These are phyloP conservation scores for Tiaroga cobitis DNA, from an alignment of 2,797 vertebrate species.

Conservation along the genomic window DNA sequence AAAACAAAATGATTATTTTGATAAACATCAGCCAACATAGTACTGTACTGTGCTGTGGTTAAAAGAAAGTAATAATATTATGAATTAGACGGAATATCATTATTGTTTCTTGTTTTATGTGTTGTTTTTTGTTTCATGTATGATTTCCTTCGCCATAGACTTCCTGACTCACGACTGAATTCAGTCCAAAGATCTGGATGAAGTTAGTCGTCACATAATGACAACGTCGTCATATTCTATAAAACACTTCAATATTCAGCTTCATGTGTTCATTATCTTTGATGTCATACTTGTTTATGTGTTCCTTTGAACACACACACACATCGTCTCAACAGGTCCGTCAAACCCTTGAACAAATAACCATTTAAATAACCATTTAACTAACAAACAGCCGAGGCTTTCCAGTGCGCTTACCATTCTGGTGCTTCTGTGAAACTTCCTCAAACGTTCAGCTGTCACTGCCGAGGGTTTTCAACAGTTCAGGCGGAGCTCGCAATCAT, in stretches of 20 bases:
- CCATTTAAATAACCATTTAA: conserved; percentile 49
- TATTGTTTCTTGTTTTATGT: conserved; percentile 6
- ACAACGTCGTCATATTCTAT: not conserved
- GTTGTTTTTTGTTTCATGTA: conserved; percentile 16
- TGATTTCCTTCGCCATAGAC: not conserved
- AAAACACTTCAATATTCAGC: not conserved
- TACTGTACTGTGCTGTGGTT: not conserved
- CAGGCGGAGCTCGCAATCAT: conserved; percentile 38
- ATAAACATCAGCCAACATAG: not conserved
- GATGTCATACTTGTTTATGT: not conserved
- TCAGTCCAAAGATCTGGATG: conserved; percentile 36
- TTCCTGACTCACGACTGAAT: conserved; percentile 40
- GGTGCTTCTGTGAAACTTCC: conserved; percentile 8
- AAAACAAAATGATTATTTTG: not conserved
- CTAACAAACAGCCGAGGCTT: conserved; percentile 43
- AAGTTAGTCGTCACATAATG: not conserved
- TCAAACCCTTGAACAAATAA: conserved; percentile 56
- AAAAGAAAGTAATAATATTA: not conserved
- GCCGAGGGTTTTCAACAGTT: conserved; percentile 1
- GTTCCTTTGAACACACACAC: not conserved
- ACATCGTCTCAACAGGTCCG: conserved; percentile 25
- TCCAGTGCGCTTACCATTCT: conserved; percentile 54
- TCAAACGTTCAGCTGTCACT: not conserved
- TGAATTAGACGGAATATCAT: conserved; percentile 6
- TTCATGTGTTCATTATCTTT: not conserved